phyloP scores from a whole-genome alignment of 1,140 invertebrate genomes.

The Frieseomelitta varia region DNA sequence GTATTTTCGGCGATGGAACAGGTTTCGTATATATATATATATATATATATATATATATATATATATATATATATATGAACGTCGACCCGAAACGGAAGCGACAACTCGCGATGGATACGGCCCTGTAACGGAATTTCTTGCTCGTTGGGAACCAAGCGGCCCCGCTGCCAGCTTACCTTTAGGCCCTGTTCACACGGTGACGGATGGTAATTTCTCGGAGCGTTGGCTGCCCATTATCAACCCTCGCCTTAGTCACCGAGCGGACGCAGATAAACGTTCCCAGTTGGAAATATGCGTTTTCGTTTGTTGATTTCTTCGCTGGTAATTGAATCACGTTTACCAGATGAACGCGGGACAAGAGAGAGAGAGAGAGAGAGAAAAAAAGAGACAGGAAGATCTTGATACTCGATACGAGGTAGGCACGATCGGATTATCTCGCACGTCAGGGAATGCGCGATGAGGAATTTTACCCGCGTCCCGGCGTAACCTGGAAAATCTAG shows the following conservation, averaged over 20 bases:
- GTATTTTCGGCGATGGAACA: conserved; percentile 15
- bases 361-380: background rate
- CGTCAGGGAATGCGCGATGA: conserved; percentile 9
- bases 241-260: conserved; percentile 5
- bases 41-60: background rate
- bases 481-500: conserved; percentile 1
- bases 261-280: conserved; percentile 29
- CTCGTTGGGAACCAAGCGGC: conserved; percentile 45
- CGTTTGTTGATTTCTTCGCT: background rate
- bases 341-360: background rate
- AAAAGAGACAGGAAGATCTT: background rate
- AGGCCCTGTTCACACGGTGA: conserved; percentile 51
- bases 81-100: conserved; percentile 43
- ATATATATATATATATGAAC: conserved; percentile 3
- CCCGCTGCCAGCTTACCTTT: conserved; percentile 50
- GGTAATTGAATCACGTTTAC: conserved; percentile 21
- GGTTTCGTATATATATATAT: conserved; percentile 5
- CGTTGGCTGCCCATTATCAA: background rate
- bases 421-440: conserved; percentile 24
- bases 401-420: conserved; percentile 21
- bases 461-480: background rate
- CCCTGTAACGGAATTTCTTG: conserved; percentile 60
- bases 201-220: conserved; percentile 35
- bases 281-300: conserved; percentile 10
- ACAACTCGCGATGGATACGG: conserved; percentile 34